Percentiles rank a stretch among this genome's conserved stretches.
phyloP scores from a whole-genome alignment of 2,797 vertebrate genomes.

The Percopsis omiscomaycus region DNA sequence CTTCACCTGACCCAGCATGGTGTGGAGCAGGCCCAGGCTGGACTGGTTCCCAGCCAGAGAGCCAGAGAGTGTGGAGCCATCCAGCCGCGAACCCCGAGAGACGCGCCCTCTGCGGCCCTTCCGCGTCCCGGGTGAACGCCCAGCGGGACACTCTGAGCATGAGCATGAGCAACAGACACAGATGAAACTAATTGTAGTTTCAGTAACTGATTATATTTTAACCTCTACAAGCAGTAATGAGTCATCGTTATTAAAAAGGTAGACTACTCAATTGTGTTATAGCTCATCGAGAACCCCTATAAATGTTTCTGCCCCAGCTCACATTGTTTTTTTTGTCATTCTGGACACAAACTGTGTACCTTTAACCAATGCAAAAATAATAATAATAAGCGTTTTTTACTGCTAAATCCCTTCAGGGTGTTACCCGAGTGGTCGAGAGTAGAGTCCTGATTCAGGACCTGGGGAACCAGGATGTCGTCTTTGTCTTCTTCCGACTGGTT shows the following conservation, averaged over 20 bases:
- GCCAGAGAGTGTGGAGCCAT: constrained; percentile 61
- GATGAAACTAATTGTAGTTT: too few relatives aligned
- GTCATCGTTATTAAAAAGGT: too few relatives aligned
- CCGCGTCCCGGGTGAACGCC: constrained; percentile 46
- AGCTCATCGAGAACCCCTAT: neutral
- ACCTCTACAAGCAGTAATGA: neutral
- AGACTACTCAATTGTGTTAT: too few relatives aligned
- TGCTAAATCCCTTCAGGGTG: neutral
- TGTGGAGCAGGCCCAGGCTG: constrained; percentile 83
- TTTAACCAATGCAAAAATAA: neutral
- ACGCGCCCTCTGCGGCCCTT: constrained; percentile 65
- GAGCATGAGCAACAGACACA: neutral
- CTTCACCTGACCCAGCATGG: constrained; percentile 86
- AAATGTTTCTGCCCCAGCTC: neutral
- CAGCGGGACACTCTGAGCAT: constrained; percentile 62
- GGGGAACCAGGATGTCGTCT: constrained; percentile 65
- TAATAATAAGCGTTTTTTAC: neutral
- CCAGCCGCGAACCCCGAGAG: constrained; percentile 49
- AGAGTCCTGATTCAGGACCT: constrained; percentile 79
- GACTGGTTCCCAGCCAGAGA: constrained; percentile 67
- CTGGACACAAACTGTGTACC: too few relatives aligned
- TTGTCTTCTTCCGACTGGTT: constrained; percentile 50
- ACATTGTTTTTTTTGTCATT: too few relatives aligned
- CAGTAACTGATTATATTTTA: neutral
- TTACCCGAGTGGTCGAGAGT: constrained; percentile 59